Evolutionary conservation across 2,888 invertebrate species (phyloP).

Genomic region (Atherix ibis): DNA sequence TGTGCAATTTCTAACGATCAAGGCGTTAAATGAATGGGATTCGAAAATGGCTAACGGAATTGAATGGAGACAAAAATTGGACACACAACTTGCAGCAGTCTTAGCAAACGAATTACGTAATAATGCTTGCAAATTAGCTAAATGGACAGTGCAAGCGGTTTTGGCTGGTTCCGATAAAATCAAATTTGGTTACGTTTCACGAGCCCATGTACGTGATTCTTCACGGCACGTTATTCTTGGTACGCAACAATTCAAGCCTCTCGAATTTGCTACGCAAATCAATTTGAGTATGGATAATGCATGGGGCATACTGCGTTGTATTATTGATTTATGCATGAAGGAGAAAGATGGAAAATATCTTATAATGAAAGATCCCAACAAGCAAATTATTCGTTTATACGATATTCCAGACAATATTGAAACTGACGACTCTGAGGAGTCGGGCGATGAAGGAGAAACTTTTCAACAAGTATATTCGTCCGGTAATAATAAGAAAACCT

Average conservation of each 20-base stretch:
- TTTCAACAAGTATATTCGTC: constrained; percentile 30
- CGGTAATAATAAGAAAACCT: constrained; percentile 8
- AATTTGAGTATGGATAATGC: constrained; percentile 99
- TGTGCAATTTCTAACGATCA: constrained; percentile 83
- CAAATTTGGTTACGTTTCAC: constrained; percentile 98
- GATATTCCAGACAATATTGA: constrained; percentile 98
- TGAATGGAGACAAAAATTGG: constrained; percentile 96
- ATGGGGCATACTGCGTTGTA: constrained; percentile 95
- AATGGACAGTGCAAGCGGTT: constrained; percentile 94
- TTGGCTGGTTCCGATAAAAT: constrained; percentile 93
- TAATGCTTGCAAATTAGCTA: constrained; percentile 98
- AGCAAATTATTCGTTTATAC: constrained; percentile 92
- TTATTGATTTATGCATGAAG: constrained; percentile 93
- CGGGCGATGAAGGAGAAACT: constrained; percentile 31
- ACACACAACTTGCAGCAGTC: constrained; percentile 95
- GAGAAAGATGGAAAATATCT: constrained; percentile 92
- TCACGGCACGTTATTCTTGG: constrained; percentile 93
- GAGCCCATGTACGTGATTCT: constrained; percentile 82
- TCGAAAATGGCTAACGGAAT: constrained; percentile 89
- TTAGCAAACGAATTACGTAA: constrained; percentile 95
- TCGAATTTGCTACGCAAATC: constrained; percentile 97
- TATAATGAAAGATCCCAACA: constrained; percentile 98
- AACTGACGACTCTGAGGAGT: constrained; percentile 75
- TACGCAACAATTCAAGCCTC: constrained; percentile 95
- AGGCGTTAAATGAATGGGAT: constrained; percentile 99